Evolutionary conservation across 2,888 invertebrate genomes (phyloP).

Genomic region (Agrochola lota): DNA sequence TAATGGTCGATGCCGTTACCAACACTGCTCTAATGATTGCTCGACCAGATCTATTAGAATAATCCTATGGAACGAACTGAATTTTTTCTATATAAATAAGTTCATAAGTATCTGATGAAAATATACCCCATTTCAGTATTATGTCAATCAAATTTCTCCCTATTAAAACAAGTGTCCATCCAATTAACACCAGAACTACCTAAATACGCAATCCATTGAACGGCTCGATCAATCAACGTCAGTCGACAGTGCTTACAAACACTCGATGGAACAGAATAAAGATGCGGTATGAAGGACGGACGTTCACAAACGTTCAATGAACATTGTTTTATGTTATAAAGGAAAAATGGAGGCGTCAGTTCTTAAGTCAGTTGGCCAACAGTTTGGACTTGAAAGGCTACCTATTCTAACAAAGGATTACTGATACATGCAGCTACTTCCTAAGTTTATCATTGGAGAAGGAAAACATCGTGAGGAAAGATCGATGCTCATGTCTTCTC

Average conservation of each 20-base stretch:
- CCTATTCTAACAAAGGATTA: too few species aligned
- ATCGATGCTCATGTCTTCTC: too few species aligned
- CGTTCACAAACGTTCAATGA: not conserved
- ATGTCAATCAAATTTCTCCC: not conserved
- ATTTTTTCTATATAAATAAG: not conserved
- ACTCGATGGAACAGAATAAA: conserved; percentile 18
- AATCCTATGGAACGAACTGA: not conserved
- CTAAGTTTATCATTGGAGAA: too few species aligned
- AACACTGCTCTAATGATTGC: too few species aligned
- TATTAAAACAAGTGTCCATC: conserved; percentile 12
- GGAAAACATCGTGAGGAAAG: too few species aligned
- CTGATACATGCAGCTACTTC: too few species aligned
- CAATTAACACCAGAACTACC: conserved; percentile 20
- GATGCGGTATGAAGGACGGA: not conserved
- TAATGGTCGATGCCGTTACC: too few species aligned
- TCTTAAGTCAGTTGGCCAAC: not conserved
- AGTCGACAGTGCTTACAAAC: conserved; percentile 8
- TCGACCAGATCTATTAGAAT: too few species aligned
- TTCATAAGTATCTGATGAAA: conserved; percentile 1
- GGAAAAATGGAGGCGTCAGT: not conserved
- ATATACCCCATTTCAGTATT: not conserved
- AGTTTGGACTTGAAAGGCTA: too few species aligned
- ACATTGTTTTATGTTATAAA: not conserved
- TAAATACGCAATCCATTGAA: conserved; percentile 23
- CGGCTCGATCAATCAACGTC: conserved; percentile 39